phyloP scores from a whole-genome alignment of 1,140 invertebrate species.

The Drosophila watanabei region DNA sequence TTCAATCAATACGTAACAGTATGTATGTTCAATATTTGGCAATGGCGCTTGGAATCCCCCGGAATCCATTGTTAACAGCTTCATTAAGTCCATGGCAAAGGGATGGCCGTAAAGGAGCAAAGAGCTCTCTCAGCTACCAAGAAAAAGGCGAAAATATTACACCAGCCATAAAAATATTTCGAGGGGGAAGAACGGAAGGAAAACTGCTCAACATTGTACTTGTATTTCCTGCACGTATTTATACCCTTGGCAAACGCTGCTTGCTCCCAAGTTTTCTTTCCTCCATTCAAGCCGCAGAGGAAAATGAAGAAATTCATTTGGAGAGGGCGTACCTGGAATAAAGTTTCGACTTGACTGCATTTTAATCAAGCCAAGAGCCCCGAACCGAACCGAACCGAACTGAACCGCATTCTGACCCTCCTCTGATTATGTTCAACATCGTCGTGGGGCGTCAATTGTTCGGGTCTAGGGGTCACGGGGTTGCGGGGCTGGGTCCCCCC shows the following conservation, averaged over 20 bases:
- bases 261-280: constrained; percentile 33
- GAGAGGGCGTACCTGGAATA: constrained; percentile 46
- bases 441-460: constrained; percentile 45
- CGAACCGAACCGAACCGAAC: constrained; percentile 48
- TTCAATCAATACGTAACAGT: constrained; percentile 35
- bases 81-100: constrained; percentile 49
- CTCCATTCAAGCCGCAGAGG: constrained; percentile 22
- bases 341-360: constrained; percentile 81
- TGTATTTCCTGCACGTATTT: constrained; percentile 65
- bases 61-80: constrained; percentile 60
- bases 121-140: constrained; percentile 8
- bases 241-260: constrained; percentile 21
- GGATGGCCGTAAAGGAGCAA: constrained; percentile 45
- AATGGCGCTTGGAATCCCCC: constrained; percentile 7
- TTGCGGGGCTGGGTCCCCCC: neutral
- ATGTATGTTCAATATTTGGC: constrained; percentile 51
- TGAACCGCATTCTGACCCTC: constrained; percentile 53
- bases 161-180: constrained; percentile 60
- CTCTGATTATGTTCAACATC: constrained; percentile 41
- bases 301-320: constrained; percentile 74
- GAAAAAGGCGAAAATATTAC: constrained; percentile 42
- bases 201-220: constrained; percentile 55
- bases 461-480: neutral
- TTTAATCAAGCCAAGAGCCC: constrained; percentile 77
- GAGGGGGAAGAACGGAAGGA: neutral